Evolutionary conservation across 1,140 invertebrate genomes (phyloP).

Genomic region (Thaumatotibia leucotreta): DNA sequence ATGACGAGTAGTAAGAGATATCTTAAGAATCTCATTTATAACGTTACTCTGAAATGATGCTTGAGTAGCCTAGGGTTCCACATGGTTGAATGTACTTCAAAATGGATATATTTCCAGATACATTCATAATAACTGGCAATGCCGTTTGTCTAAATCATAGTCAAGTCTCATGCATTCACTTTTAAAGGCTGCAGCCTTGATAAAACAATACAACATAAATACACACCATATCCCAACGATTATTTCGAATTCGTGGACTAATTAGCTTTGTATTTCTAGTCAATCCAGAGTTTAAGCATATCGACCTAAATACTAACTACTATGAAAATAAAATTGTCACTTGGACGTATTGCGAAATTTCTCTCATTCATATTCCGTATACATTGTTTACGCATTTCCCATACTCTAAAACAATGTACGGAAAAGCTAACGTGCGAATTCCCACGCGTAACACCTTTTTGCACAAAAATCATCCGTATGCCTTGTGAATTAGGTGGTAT

Average conservation of each 20-base stretch:
- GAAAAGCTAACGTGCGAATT: conserved; percentile 15
- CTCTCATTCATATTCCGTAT: conserved; percentile 26
- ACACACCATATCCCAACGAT: background rate
- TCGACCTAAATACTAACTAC: conserved; percentile 17
- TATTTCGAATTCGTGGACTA: background rate
- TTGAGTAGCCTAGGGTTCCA: no score
- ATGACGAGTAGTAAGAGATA: no score
- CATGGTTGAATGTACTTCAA: background rate
- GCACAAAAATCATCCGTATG: background rate
- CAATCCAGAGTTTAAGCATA: background rate
- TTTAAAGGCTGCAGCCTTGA: conserved; percentile 9
- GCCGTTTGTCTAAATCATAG: background rate
- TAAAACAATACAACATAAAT: conserved; percentile 3
- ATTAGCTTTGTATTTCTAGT: background rate
- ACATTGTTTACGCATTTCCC: conserved; percentile 29
- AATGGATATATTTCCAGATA: background rate
- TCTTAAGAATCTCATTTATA: no score
- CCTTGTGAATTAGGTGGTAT: background rate
- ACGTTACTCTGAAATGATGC: no score
- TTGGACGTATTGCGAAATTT: conserved; percentile 26
- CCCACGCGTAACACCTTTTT: background rate
- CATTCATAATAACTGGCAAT: background rate
- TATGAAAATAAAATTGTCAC: conserved; percentile 15
- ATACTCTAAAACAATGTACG: conserved; percentile 29
- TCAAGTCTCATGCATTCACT: background rate